Base-by-base conservation (phyloP, 2,797 vertebrate species). In the Pangasius macronema region DNA sequence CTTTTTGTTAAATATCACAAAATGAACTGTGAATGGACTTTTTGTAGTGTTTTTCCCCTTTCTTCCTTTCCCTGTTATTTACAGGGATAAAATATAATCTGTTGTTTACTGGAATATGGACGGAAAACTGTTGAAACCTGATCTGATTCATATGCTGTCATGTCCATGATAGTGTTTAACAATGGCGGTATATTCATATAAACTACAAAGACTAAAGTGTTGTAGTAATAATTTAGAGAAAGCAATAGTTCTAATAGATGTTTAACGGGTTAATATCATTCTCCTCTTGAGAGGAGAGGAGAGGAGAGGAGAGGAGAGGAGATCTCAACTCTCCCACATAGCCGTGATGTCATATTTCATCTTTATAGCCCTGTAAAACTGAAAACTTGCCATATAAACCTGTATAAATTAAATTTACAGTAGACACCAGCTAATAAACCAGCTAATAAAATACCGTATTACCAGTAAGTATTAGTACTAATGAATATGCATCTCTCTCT, bases 321-420 rank as follows among this genome's bases (percentile, higher is more conserved):
- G n/a, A n/a, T n/a, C n/a, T n/a, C n/a, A n/a, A n/a, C 7, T 73
- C 67, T 86, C 22, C 11, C 5, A 80, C 11, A 30, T 53, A 49
- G 42, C 39, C 16, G 0, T 49, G 11, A 36, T 82, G 46, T 87
- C 27, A 84, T 57, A 81, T 70, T 86, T 86, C 27, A 57, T 39
- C 86, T 84, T 61, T 85, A 90, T 39, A 49, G 65, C 72, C 42
- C 80, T 76, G n/a, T 87, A 59, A 89, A 91, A 84, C 53, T n/a
- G 5, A 87, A 46, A 86, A 83, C 59, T 42, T 53, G 49, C 82
- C 42, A 63, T 85, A 18, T 53, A 75, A 82, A 46, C 67, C n/a
- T 82, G 33, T 76, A 33, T 59, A 68, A 33, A 82, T 61, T 61
- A 51, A 77, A 79, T 53, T 18, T 73, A n/a, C 59, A n/a, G 39